These are phyloP conservation scores for Drosophila jambulina DNA, from an alignment of 1,140 invertebrate genomes.

Conservation along the genomic window DNA sequence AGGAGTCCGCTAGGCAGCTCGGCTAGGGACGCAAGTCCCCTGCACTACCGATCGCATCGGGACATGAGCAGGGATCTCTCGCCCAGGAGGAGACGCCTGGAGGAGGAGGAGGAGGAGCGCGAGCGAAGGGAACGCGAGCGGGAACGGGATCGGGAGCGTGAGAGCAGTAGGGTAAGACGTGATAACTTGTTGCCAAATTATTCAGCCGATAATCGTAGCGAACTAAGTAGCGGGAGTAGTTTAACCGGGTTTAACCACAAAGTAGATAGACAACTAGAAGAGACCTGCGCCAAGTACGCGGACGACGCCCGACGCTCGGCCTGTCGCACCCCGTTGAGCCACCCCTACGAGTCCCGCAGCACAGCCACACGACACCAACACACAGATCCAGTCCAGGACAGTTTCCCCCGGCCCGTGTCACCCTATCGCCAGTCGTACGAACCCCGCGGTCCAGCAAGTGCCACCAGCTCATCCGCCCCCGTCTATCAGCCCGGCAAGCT, in stretches of 20 bases:
- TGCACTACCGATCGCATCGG: conserved; percentile 74
- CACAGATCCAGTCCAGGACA: conserved; percentile 41
- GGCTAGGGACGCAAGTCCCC: conserved; percentile 53
- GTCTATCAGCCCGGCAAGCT: conserved; percentile 79
- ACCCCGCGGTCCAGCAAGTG: conserved; percentile 34
- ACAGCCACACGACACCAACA: conserved; percentile 33
- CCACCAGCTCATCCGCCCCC: conserved; percentile 48
- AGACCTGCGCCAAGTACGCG: conserved; percentile 79
- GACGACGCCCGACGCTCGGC: conserved; percentile 76
- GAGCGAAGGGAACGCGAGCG: conserved; percentile 44
- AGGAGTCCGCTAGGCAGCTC: conserved; percentile 35
- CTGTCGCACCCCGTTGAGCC: conserved; percentile 71
- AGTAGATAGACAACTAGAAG: conserved; percentile 85
- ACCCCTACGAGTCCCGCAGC: conserved; percentile 70
- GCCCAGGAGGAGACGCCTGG: conserved; percentile 54
- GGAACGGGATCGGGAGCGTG: conserved; percentile 71
- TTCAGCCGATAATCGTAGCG: conserved; percentile 79
- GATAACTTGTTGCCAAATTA: conserved; percentile 85
- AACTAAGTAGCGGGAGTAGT: conserved; percentile 80
- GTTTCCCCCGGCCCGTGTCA: conserved; percentile 63
- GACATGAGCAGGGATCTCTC: conserved; percentile 76
- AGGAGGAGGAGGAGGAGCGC: conserved; percentile 32
- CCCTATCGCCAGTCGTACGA: conserved; percentile 74
- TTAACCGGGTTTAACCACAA: conserved; percentile 84
- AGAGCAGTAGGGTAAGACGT: conserved; percentile 85